Evolutionary conservation across 2,888 invertebrate species (phyloP), one percentile per base, ranked within the genome.

Genomic region (Maniola hyperantus): DNA sequence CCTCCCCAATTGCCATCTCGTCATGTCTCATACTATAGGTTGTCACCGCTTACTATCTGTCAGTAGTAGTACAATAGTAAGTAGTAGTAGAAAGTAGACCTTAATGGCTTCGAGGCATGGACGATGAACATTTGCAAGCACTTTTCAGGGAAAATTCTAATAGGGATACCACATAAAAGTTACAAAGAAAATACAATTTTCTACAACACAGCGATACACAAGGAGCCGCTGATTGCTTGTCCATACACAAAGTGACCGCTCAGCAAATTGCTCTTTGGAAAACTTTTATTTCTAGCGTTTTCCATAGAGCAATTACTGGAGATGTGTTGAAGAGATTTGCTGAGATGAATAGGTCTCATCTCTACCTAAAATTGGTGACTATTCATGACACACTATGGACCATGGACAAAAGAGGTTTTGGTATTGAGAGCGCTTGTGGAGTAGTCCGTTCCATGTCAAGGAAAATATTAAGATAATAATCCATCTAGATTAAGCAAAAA

Each of bases 351-450:
- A 13, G 42, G 2, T 11, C 13, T 57, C 42, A 42, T 57, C 57
- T 42, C 42, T 18, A 54, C 55, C n/a, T 55, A 36, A 20, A 57
- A 57, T 57, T 39, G 57, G 20, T 39, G 57, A 57, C 57, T 39
- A 57, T 57, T 42, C 57, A 42, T 6, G 5, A 8, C 15, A 8
- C 15, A 39, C 39, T 39, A 39, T 39, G 36, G 7, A 39, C 1
- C 10, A 13, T 13, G 13, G 15, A 46, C 46, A n/a, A n/a, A 15
- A 6, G n/a, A n/a, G 11, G 39, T 5, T 46, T 44, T 44, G 44
- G 13, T 39, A 44, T 44, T n/a, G 1, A 10, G 4, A 39, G 10
- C 10, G 39, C 36, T 10, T 8, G 10, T 4, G 10, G 10, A 39
- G 0, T 10, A 39, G 4, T 39, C 10, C 10, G 39, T 39, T 10